phyloP scores from a whole-genome alignment of 2,797 vertebrate genomes.

The Pseudocheirus occidentalis region DNA sequence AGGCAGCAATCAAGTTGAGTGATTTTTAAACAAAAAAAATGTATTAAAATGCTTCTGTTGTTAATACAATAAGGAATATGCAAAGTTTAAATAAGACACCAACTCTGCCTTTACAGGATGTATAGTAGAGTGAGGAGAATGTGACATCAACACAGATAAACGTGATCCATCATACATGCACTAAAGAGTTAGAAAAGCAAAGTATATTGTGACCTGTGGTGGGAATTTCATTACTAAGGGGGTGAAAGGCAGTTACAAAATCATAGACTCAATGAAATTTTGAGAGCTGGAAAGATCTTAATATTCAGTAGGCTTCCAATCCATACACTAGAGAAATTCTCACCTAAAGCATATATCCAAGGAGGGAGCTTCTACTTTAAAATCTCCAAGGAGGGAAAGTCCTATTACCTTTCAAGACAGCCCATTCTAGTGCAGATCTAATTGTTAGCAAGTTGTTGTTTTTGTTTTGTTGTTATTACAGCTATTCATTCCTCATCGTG shows the following conservation, averaged over 20 bases:
- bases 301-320: too few relatives aligned
- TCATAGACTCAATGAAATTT: not conserved
- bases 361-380: rapidly evolving
- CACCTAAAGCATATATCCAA: not conserved
- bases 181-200: not conserved
- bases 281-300: not conserved
- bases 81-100: not conserved
- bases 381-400: not conserved
- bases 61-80: not conserved
- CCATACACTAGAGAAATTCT: not conserved
- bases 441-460: not conserved
- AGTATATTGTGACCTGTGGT: not conserved
- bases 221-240: not conserved
- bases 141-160: not conserved
- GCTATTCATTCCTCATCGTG: not conserved
- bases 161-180: not conserved
- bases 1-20: not conserved
- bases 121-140: not conserved
- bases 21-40: not conserved
- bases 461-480: not conserved
- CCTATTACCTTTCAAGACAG: not conserved
- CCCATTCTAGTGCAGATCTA: not conserved
- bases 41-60: not conserved
- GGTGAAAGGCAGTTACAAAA: not conserved
- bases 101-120: not conserved